Evolutionary conservation across 2,797 vertebrate genomes (phyloP), one percentile per base, ranked within the genome.

Genomic region (Dendrocincla tyrannina): DNA sequence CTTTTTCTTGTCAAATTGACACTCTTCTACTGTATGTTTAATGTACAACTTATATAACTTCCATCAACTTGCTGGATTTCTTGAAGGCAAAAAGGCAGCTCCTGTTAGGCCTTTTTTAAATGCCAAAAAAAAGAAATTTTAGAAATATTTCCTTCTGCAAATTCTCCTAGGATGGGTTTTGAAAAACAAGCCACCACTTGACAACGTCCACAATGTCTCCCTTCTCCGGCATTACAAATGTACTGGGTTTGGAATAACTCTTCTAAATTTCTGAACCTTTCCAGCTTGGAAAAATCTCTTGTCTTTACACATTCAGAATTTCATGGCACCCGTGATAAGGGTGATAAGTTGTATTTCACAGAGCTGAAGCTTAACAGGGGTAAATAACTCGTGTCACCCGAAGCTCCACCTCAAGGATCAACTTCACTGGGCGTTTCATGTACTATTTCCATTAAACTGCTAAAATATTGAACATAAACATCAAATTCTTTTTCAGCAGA

Each of bases 1-100:
- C 47, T 95, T 97, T 95, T 96, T 74, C 87, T 80, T 95, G 84
- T 93, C 96, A 97, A 97, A 95, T 94, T 94, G 53, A 79, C 92
- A 94, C 58, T 80, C 69, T 90, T 95, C 35, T 67, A 30, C 44
- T 82, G 22, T 93, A 55, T 91, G 89, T 84, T 95, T 91, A 95
- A 91, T 72, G 60, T 33, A 78, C 32, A 67, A 59, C 73, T 95
- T 94, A 25, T 28, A 47, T 81, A 81, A 93, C 76, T 95, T 95
- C 91, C 64, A 95, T 56, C 86, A 95, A 55, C 27, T 93, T 76
- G 10, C 33, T 90, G 49, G n/a, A 66, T 84, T 94, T 85, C 77
- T 89, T 85, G 33, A 77, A 80, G 63, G 47, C 12, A 90, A 76
- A 76, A 90, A 86, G 32, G 35, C 28, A 79, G 28, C 67, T 88